Conservation (phyloP, 2,113 vertebrate genomes). For the Lophura nycthemera region DNA sequence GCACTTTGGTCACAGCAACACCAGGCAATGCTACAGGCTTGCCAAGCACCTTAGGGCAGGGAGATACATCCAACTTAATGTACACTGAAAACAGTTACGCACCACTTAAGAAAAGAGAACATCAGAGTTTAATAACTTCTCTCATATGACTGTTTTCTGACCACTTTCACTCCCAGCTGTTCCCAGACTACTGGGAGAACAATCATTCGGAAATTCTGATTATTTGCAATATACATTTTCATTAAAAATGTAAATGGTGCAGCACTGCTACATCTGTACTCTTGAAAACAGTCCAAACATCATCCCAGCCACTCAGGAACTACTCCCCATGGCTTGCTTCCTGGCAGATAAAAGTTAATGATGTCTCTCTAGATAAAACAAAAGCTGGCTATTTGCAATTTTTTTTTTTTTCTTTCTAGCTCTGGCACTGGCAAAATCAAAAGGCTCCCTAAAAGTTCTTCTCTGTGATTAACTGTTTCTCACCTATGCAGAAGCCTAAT, state of each 20-base stretch:
- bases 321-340: neutral
- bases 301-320: neutral
- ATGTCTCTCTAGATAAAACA: neutral
- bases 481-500: neutral
- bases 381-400: neutral
- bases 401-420: too few species aligned
- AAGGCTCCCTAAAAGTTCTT: neutral
- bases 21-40: too few species aligned
- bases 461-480: neutral
- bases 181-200: neutral
- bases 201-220: neutral
- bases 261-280: neutral
- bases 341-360: neutral
- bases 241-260: neutral
- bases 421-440: neutral
- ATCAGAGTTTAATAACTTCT: neutral
- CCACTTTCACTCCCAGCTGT: neutral
- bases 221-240: neutral
- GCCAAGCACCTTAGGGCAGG: neutral
- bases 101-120: neutral
- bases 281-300: neutral
- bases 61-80: neutral
- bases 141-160: neutral
- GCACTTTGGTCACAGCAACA: too few species aligned
- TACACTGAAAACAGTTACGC: neutral